Base-by-base conservation (phyloP, 2,888 invertebrate genomes). In the Leptarthrus brevirostris region DNA sequence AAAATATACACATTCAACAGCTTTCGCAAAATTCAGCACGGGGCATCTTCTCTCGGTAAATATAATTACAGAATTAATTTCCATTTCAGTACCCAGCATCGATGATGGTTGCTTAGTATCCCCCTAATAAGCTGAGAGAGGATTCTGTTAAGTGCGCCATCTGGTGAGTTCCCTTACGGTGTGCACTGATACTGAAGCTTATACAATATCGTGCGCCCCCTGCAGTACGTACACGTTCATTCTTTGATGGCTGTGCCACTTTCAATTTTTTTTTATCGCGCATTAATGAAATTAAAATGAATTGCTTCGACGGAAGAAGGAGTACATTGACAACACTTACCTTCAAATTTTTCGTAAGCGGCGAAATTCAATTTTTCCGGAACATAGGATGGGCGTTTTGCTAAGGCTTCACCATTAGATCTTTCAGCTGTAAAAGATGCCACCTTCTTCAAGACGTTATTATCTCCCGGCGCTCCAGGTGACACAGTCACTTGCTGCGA, bases 321-420 rank as follows among this genome's bases (percentile, higher is more conserved):
- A 26, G 22, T 54, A 26, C 40, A 14, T 10, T 18, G 14, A 26
- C 14, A 26, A 18, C 72, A 82, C 86, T 86, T 86, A 95, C 96
- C 96, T 92, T 96, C 95, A 86, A 96, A 96, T 86, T 95, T 95
- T 85, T 96, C 94, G 84, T 93, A 93, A 76, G 93, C 88, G 81
- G 92, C 91, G 85, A 94, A 94, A 86, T 95, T 92, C 79, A 95
- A 88, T 86, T 94, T 95, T 82, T 94, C 93, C 2, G 94, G 93
- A 74, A 94, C 91, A 82, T 91, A 92, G 83, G 91, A 91, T 44
- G 93, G 92, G 77, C 91, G 87, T 78, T 94, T 93, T 77, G 76
- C 74, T 76, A 72, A 58, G 61, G 20, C 74, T 40, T 76, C 74
- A 18, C 53, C 71, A 18, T 72, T 64, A 20, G 80, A 90, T 89